Percentiles rank a stretch among this genome's conserved stretches.
Evolutionary conservation across 2,113 vertebrate genomes (phyloP).

Genomic region (Ammodytes marinus): DNA sequence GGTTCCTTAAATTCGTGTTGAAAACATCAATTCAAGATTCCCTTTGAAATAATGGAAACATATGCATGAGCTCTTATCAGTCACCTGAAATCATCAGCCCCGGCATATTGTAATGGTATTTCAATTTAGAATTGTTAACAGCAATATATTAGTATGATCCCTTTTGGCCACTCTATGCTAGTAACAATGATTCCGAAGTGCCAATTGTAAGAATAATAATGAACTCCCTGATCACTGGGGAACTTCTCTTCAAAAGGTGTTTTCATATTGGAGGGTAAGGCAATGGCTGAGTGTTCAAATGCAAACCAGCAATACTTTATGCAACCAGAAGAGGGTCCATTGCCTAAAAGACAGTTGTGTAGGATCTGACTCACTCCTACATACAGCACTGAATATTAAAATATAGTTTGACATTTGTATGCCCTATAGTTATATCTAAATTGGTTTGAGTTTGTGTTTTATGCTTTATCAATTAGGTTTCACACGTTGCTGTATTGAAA

Average conservation of each 20-base stretch:
- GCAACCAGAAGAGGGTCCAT: not conserved
- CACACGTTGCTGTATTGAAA: not conserved
- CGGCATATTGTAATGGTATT: not conserved
- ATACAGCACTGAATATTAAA: not conserved
- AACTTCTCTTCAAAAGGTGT: not conserved
- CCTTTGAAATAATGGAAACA: not conserved
- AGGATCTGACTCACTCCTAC: not conserved
- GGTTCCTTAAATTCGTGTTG: not conserved
- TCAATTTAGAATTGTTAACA: not conserved
- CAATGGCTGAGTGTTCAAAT: not conserved
- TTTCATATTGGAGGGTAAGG: not conserved
- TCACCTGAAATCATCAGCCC: no score
- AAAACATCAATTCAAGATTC: not conserved
- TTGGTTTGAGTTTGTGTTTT: not conserved
- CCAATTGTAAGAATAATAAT: not conserved
- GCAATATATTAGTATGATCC: not conserved
- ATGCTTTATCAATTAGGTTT: not conserved
- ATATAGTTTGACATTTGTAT: not conserved
- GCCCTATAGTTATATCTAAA: not conserved
- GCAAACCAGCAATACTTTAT: not conserved
- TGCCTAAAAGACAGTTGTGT: not conserved
- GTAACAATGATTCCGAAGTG: not conserved
- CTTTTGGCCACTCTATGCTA: not conserved
- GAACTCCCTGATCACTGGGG: not conserved
- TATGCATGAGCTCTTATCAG: not conserved